These are phyloP conservation scores for Anoplophora glabripennis DNA, from an alignment of 1,140 invertebrate species.

Conservation along the genomic window DNA sequence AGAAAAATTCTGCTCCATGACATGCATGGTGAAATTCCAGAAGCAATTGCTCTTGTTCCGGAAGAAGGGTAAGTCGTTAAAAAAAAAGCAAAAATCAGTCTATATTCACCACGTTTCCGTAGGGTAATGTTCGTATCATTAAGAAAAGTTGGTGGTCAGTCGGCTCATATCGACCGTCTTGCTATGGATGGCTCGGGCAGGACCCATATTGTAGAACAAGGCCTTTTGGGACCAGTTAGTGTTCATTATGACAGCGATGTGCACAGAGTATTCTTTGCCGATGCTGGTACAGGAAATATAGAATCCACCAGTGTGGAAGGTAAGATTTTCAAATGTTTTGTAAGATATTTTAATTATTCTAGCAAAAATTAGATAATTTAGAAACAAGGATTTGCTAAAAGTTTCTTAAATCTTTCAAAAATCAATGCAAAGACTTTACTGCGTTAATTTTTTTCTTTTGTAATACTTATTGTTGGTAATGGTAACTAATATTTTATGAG, in stretches of 20 bases:
- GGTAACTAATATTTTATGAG: no score
- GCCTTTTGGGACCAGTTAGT: conserved; percentile 51
- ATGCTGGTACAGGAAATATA: conserved; percentile 55
- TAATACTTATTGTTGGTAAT: no score
- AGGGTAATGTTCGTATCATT: conserved; percentile 67
- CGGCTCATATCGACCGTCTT: conserved; percentile 59
- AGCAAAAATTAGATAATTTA: neutral
- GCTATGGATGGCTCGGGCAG: conserved; percentile 57
- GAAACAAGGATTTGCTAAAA: neutral
- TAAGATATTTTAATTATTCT: neutral
- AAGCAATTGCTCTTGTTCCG: conserved; percentile 61
- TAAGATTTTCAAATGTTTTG: conserved; percentile 27
- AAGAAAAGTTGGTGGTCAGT: conserved; percentile 40
- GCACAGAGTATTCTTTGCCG: conserved; percentile 56
- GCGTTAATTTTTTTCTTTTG: no score
- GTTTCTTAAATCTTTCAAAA: neutral
- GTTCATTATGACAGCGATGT: conserved; percentile 55
- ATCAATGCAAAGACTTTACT: no score
- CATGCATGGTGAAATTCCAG: conserved; percentile 55
- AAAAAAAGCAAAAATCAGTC: neutral
- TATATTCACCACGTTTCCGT: conserved; percentile 7
- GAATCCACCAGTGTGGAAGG: conserved; percentile 56
- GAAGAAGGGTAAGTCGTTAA: conserved; percentile 57
- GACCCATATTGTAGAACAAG: conserved; percentile 53
- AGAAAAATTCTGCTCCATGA: conserved; percentile 57